Percentiles rank a stretch among this genome's conserved stretches.
These are phyloP conservation scores for Zelleria hepariella DNA, from an alignment of 2,888 invertebrate species.

Conservation along the genomic window DNA sequence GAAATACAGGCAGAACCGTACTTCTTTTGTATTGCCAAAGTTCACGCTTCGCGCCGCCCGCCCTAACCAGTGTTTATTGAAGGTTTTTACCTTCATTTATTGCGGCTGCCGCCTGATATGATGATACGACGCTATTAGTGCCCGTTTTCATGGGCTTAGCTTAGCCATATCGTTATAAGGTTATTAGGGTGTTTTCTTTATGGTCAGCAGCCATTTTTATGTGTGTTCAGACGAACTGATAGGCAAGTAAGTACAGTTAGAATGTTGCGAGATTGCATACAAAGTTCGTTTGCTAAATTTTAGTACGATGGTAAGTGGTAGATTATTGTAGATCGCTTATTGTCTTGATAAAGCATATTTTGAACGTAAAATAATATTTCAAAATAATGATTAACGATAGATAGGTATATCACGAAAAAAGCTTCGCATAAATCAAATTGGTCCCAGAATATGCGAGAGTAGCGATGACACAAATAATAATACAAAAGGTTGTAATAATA, in stretches of 20 bases:
- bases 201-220: neutral
- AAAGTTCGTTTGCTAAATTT: neutral
- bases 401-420: no score
- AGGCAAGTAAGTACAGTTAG: neutral
- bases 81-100: constrained; percentile 21
- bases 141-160: neutral
- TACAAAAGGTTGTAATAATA: no score
- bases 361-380: no score
- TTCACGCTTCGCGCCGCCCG: constrained; percentile 27
- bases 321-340: no score
- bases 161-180: neutral
- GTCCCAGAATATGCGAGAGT: no score
- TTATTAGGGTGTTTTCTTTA: constrained; percentile 3
- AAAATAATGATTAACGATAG: no score
- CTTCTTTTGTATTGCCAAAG: no score
- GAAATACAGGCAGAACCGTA: neutral
- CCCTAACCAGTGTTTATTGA: constrained; percentile 57
- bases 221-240: neutral
- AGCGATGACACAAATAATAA: no score
- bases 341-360: no score
- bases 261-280: neutral
- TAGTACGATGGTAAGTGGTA: neutral
- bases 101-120: neutral
- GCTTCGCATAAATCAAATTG: no score
- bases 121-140: constrained; percentile 2